Base-by-base conservation (phyloP, 2,888 invertebrate species). In the Timema podura region DNA sequence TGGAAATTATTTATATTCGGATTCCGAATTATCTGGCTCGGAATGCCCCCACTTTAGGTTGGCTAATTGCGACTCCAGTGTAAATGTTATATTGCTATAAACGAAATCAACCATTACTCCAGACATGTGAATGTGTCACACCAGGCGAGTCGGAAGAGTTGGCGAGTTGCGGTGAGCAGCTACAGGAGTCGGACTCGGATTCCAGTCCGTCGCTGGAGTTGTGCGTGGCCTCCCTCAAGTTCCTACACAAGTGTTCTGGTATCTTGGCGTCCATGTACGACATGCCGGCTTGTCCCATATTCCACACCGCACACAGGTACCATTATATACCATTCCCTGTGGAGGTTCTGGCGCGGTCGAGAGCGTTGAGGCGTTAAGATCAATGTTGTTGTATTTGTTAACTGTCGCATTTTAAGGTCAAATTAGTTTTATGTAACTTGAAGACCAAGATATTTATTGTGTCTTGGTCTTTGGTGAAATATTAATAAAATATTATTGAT, bases 261-360 rank as follows among this genome's bases (percentile, higher is more conserved):
- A 95, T 96, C 75, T 82, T 97, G 68, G 90, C 92, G 5, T 92
- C 93, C 82, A 95, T 96, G 95, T 94, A 93, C 81, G 90, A 90
- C 77, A 96, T 96, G 95, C 95, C 96, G 0, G 93, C 94, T 76
- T 95, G 95, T 79, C 96, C 96, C 0, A 91, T 91, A 73, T 96
- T 96, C 79, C 94, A 95, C 80, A 90, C 95, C 13, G 93, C 95
- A 0, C 92, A 95, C 78, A 82, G 77, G 78, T 78, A 72, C 67
- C 61, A 13, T 45, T 48, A 11, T 11, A 54, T 54, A 16, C n/a
- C n/a, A n/a, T n/a, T n/a, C n/a, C n/a, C n/a, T n/a, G n/a, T n/a
- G n/a, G n/a, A n/a, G n/a, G n/a, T n/a, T n/a, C n/a, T n/a, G n/a
- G n/a, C n/a, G n/a, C n/a, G n/a, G n/a, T n/a, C n/a, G n/a, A n/a